Percentiles rank a stretch among this genome's conserved stretches.
phyloP scores from a whole-genome alignment of 2,888 invertebrate genomes.

The Dioctria linearis region DNA sequence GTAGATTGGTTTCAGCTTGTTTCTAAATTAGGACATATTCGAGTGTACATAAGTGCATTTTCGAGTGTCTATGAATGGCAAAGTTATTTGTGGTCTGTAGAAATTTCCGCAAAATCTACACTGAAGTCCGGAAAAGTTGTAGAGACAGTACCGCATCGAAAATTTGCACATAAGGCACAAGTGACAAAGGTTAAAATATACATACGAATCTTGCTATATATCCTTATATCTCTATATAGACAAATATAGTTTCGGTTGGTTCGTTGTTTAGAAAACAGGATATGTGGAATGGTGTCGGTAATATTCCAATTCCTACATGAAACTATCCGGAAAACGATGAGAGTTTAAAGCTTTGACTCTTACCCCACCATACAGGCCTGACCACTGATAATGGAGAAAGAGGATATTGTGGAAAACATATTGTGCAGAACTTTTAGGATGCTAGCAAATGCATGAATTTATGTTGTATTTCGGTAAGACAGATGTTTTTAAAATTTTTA shows the following conservation, averaged over 20 bases:
- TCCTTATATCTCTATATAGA: neutral
- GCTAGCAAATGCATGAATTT: constrained; percentile 25
- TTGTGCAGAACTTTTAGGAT: constrained; percentile 41
- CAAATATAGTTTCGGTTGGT: constrained; percentile 13
- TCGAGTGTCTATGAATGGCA: neutral
- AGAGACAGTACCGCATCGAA: constrained; percentile 41
- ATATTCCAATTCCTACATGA: constrained; percentile 47
- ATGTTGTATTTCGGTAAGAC: neutral
- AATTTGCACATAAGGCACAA: constrained; percentile 44
- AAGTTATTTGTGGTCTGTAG: constrained; percentile 32
- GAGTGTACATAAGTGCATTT: too few relatives aligned
- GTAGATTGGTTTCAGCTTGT: too few relatives aligned
- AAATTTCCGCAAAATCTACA: constrained; percentile 27
- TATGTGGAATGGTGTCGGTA: constrained; percentile 34
- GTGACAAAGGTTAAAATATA: constrained; percentile 40
- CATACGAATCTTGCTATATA: constrained; percentile 16
- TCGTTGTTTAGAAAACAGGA: constrained; percentile 34
- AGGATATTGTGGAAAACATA: constrained; percentile 42
- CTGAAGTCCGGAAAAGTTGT: constrained; percentile 36
- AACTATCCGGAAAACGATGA: constrained; percentile 34
- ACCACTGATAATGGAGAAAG: constrained; percentile 41
- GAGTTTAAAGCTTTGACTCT: constrained; percentile 45
- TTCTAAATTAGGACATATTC: too few relatives aligned
- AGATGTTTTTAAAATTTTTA: too few relatives aligned
- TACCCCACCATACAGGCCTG: neutral